A percentile compares a stretch with the other conserved stretches of the same genome.
Conservation (phyloP, 2,888 invertebrate genomes). For the Gymnosoma rotundatum region DNA sequence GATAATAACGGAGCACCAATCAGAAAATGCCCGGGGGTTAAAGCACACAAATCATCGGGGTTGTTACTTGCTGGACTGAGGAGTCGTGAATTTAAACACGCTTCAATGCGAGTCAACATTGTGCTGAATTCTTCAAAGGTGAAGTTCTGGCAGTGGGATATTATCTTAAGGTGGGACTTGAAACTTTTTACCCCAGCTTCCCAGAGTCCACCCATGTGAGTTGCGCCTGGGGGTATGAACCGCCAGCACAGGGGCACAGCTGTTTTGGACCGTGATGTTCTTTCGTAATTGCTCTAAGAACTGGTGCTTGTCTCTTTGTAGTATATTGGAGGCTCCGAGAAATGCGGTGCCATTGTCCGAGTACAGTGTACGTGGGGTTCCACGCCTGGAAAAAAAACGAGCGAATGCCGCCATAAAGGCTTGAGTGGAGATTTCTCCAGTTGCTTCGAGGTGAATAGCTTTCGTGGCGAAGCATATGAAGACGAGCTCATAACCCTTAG, state of each 20-base stretch:
- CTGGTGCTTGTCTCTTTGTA: neutral
- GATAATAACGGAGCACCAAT: conserved; percentile 5
- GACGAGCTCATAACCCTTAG: conserved; percentile 11
- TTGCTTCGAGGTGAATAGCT: conserved; percentile 19
- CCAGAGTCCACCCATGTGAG: conserved; percentile 38
- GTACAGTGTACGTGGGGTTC: neutral
- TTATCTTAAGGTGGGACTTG: conserved; percentile 4
- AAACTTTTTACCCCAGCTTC: conserved; percentile 19
- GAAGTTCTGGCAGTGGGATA: neutral
- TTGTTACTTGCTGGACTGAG: conserved; percentile 11
- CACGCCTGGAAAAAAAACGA: conserved; percentile 1
- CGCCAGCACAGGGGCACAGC: neutral
- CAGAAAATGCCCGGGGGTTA: conserved; percentile 35
- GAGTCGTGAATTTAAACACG: conserved; percentile 24
- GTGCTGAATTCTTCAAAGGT: conserved; percentile 29
- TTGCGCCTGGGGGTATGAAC: conserved; percentile 41
- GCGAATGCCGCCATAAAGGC: conserved; percentile 19
- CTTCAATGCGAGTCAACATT: conserved; percentile 12
- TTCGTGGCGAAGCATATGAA: conserved; percentile 36
- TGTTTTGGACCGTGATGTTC: neutral
- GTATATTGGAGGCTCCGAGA: neutral
- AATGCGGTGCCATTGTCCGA: conserved; percentile 13
- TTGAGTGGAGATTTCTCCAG: neutral
- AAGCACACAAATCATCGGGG: neutral
- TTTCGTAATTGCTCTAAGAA: neutral